Conservation (phyloP, 2,113 vertebrate species). For the Amphiprion percula region DNA sequence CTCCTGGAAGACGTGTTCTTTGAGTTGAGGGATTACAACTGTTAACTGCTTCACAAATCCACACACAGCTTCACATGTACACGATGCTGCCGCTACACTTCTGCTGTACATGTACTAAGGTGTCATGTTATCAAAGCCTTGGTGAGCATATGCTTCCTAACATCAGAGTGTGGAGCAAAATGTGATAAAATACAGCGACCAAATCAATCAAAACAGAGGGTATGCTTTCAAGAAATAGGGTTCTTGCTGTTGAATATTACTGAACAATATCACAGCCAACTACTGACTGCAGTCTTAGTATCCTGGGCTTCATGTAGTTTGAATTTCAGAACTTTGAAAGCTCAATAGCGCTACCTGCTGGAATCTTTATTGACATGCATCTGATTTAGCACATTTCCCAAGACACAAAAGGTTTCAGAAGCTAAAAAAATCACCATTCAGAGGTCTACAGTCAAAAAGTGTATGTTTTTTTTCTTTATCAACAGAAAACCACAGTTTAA, state of each 20-base stretch:
- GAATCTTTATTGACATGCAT: not conserved
- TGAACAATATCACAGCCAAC: not conserved
- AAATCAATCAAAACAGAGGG: not conserved
- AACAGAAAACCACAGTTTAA: no score
- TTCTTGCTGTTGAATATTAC: not conserved
- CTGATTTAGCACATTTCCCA: no score
- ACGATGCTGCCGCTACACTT: not conserved
- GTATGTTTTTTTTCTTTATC: no score
- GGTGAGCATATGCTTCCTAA: not conserved
- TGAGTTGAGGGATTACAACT: slow-evolving; percentile 5
- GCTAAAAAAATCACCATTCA: no score
- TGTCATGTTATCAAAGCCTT: not conserved
- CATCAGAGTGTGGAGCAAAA: not conserved
- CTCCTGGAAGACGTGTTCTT: slow-evolving; percentile 32
- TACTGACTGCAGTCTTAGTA: not conserved
- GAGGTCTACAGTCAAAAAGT: no score
- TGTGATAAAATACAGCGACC: not conserved
- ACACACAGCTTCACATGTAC: not conserved
- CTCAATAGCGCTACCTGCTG: slow-evolving; percentile 4
- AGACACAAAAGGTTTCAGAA: no score
- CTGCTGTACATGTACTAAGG: not conserved
- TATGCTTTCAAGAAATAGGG: not conserved
- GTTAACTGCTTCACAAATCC: slow-evolving; percentile 10
- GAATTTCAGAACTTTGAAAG: not conserved
- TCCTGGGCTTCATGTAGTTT: not conserved